Evolutionary conservation across 2,797 vertebrate genomes (phyloP).

Genomic region (Meda fulgida): DNA sequence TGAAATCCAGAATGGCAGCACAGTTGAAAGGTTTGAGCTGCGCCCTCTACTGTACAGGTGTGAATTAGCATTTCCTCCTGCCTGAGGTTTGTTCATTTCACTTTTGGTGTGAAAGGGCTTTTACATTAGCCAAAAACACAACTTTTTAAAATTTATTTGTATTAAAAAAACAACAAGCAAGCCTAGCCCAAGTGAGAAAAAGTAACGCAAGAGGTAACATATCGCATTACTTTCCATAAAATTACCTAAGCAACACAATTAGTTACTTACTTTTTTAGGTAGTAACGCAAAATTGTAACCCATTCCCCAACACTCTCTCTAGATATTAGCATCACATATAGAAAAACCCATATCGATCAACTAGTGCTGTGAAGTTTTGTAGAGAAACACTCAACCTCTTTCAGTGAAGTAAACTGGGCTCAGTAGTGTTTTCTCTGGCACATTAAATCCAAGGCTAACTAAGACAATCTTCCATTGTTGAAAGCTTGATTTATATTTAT

Average conservation of each 20-base stretch:
- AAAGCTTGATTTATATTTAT: slow-evolving; percentile 22
- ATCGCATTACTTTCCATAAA: too few species aligned
- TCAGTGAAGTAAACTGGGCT: neutral
- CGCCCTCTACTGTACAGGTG: too few species aligned
- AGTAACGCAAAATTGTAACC: too few species aligned
- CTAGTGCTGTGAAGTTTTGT: neutral
- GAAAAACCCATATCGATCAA: neutral
- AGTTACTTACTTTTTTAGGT: too few species aligned
- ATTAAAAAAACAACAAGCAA: too few species aligned
- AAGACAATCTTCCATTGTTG: neutral
- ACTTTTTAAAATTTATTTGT: too few species aligned
- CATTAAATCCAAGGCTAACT: neutral
- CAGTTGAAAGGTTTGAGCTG: too few species aligned
- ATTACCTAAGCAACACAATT: too few species aligned
- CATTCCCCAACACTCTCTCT: neutral
- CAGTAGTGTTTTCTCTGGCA: neutral
- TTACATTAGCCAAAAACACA: too few species aligned
- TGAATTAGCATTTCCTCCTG: neutral
- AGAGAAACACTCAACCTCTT: neutral
- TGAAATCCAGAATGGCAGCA: too few species aligned
- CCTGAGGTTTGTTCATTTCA: neutral
- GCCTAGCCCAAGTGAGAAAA: too few species aligned
- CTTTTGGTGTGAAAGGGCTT: neutral
- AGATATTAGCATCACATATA: neutral
- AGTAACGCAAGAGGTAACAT: too few species aligned